These are phyloP conservation scores for Eilema depressum DNA, from an alignment of 2,888 invertebrate genomes.

Conservation along the genomic window DNA sequence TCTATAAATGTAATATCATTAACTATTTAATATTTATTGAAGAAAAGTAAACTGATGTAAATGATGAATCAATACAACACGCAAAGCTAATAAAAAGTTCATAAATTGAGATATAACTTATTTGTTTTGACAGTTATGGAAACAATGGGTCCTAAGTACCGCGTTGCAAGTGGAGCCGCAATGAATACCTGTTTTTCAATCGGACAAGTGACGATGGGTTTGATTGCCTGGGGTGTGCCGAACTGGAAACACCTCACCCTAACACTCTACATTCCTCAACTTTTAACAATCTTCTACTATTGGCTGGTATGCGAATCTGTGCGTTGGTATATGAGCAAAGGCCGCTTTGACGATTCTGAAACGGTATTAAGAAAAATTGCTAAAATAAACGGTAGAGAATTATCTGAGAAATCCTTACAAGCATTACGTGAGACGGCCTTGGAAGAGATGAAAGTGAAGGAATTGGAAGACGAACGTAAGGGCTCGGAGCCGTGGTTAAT, in stretches of 20 bases:
- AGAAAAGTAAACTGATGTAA: not conserved
- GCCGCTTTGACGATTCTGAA: constrained; percentile 88
- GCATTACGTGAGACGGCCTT: constrained; percentile 58
- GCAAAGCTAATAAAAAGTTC: not conserved
- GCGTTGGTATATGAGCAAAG: constrained; percentile 91
- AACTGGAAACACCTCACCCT: constrained; percentile 90
- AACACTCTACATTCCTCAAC: constrained; percentile 89
- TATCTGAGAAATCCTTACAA: constrained; percentile 66
- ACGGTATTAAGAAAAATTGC: constrained; percentile 88
- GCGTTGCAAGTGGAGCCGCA: constrained; percentile 90
- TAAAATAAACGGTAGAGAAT: constrained; percentile 81
- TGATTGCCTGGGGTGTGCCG: constrained; percentile 89
- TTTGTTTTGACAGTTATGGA: not conserved
- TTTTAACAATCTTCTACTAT: constrained; percentile 88
- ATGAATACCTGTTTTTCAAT: constrained; percentile 90
- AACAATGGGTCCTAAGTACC: constrained; percentile 59
- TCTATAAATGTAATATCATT: too few relatives aligned
- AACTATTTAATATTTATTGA: too few relatives aligned
- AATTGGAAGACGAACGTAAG: constrained; percentile 10
- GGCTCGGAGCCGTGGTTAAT: constrained; percentile 64
- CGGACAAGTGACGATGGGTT: constrained; percentile 89
- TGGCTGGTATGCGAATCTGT: constrained; percentile 91
- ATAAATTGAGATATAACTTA: not conserved
- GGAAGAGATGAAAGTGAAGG: constrained; percentile 53
- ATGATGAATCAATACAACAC: not conserved